Conservation (phyloP, 2,888 invertebrate genomes). For the Leucophenga montana region DNA sequence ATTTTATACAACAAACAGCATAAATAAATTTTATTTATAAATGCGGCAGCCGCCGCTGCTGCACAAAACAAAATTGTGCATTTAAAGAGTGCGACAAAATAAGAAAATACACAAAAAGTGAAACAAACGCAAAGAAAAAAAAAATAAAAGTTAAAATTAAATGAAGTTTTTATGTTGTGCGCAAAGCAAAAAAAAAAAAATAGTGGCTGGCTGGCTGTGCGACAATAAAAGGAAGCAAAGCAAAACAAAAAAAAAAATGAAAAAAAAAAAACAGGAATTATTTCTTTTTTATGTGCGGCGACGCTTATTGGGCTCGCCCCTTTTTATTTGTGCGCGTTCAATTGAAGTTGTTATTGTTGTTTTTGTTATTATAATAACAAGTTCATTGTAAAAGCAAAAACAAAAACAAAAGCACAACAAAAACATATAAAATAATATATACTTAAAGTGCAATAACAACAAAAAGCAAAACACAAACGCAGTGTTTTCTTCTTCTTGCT, state of each 20-base stretch:
- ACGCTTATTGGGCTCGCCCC: slow-evolving; percentile 24
- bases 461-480: too few relatives aligned
- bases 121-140: slow-evolving; percentile 49
- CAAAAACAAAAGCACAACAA: too few relatives aligned
- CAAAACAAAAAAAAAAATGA: neutral
- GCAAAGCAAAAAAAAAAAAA: neutral
- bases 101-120: slow-evolving; percentile 23
- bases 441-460: too few relatives aligned
- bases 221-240: neutral
- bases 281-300: neutral
- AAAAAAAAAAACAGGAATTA: neutral
- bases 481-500: too few relatives aligned
- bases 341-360: neutral
- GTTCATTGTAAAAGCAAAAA: too few relatives aligned
- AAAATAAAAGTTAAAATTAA: slow-evolving; percentile 39
- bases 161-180: slow-evolving; percentile 33
- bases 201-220: neutral
- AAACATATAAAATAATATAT: too few relatives aligned
- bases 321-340: slow-evolving; percentile 11
- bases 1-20: slow-evolving; percentile 43
- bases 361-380: neutral
- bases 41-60: slow-evolving; percentile 43
- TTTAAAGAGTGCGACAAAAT: slow-evolving; percentile 2
- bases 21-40: slow-evolving; percentile 58
- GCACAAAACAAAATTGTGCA: neutral